Evolutionary conservation across 2,113 vertebrate genomes (phyloP).

Genomic region (Dromaius novaehollandiae): DNA sequence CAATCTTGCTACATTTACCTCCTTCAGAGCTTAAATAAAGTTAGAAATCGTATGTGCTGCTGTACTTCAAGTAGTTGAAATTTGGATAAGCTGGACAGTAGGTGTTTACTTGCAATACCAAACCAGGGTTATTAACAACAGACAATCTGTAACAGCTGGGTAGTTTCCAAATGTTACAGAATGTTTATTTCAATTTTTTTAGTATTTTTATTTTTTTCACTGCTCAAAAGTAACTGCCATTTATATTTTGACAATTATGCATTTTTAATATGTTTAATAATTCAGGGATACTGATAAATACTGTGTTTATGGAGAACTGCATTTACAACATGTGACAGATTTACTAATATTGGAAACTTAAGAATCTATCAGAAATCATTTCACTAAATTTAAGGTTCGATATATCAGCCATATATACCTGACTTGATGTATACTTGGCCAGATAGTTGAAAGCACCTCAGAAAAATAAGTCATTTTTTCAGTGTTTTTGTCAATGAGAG

Average conservation of each 20-base stretch:
- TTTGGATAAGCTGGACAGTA: background rate
- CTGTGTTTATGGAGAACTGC: background rate
- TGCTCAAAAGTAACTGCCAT: background rate
- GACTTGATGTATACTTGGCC: background rate
- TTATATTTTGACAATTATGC: background rate
- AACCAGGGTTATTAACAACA: background rate
- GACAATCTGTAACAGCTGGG: background rate
- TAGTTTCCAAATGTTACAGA: background rate
- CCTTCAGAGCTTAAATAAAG: background rate
- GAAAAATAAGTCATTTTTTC: background rate
- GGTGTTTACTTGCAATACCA: background rate
- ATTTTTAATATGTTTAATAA: background rate
- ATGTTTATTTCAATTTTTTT: background rate
- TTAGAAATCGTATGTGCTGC: background rate
- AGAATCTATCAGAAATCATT: background rate
- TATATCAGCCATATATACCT: background rate
- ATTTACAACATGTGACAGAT: background rate
- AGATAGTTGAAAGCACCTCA: background rate
- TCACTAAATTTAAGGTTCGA: background rate
- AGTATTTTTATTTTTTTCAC: too few relatives aligned
- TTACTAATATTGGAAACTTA: background rate
- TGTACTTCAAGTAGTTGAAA: background rate
- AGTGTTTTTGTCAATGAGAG: background rate
- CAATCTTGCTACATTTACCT: background rate
- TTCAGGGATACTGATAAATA: background rate